Evolutionary conservation across 2,797 vertebrate species (phyloP).

Genomic region (Momotus momota): DNA sequence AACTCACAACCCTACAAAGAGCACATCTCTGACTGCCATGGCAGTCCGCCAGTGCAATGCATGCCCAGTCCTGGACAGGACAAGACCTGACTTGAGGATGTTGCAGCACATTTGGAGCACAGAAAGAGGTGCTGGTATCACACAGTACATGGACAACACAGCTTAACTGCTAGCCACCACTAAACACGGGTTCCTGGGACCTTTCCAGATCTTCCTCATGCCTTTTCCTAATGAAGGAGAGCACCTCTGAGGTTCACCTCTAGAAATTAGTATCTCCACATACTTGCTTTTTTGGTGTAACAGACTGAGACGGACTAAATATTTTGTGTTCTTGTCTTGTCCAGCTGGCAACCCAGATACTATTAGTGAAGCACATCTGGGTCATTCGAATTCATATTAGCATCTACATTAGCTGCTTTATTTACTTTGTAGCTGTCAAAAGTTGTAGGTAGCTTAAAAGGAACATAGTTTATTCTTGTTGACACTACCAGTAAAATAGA

Average conservation of each 20-base stretch:
- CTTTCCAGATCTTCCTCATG: not conserved
- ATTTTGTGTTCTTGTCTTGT: slow-evolving; percentile 49
- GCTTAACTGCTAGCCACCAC: not conserved
- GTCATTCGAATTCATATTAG: slow-evolving; percentile 57
- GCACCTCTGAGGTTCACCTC: not conserved
- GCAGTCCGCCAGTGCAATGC: not conserved
- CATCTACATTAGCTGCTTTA: slow-evolving; percentile 59
- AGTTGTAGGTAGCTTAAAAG: slow-evolving; percentile 24
- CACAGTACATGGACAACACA: fast-evolving
- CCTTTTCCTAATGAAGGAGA: not conserved
- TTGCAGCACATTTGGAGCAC: not conserved
- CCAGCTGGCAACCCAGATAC: slow-evolving; percentile 57
- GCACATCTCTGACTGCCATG: not conserved
- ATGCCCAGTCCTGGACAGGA: not conserved
- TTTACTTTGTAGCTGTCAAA: slow-evolving; percentile 66
- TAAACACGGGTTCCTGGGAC: not conserved
- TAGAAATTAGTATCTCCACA: not conserved
- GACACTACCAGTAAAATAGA: slow-evolving; percentile 9
- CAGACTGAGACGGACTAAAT: slow-evolving; percentile 12
- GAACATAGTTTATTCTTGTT: slow-evolving; percentile 32
- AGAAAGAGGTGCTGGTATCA: not conserved
- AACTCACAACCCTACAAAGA: not conserved
- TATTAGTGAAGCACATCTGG: slow-evolving; percentile 62
- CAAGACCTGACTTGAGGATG: fast-evolving
- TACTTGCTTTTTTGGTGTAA: not conserved